These are phyloP conservation scores for Tyto alba DNA, from an alignment of 2,113 vertebrate genomes.

Conservation along the genomic window DNA sequence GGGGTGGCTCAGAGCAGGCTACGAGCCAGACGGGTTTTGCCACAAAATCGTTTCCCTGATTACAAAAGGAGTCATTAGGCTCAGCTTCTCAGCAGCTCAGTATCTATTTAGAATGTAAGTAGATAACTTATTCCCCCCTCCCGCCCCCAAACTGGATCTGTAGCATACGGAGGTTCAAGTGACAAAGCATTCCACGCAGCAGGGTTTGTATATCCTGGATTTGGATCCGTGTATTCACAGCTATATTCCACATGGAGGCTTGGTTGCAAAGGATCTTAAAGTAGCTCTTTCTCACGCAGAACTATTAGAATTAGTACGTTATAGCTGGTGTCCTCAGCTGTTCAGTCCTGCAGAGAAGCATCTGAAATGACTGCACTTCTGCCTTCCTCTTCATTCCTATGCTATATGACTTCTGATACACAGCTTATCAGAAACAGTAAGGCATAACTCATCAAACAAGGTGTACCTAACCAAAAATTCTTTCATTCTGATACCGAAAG, in stretches of 20 bases:
- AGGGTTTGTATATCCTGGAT: conserved; percentile 11
- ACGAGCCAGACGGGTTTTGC: fast-evolving
- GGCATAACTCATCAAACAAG: background rate
- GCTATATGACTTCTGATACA: background rate
- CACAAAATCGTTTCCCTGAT: background rate
- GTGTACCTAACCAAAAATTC: background rate
- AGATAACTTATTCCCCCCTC: background rate
- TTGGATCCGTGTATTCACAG: background rate
- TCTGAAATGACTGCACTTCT: background rate
- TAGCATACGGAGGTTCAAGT: background rate
- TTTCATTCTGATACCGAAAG: background rate
- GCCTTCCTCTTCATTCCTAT: background rate
- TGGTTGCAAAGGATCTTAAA: background rate
- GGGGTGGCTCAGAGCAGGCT: background rate
- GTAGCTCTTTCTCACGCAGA: background rate
- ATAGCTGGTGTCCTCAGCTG: background rate
- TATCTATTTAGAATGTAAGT: background rate
- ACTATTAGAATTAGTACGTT: background rate
- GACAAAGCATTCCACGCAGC: background rate
- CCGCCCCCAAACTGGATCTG: background rate
- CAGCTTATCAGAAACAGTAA: background rate
- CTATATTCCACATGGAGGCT: background rate
- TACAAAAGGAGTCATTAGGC: background rate
- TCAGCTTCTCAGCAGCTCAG: background rate
- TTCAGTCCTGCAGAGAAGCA: background rate